Percentiles rank a stretch among this genome's conserved stretches.
Evolutionary conservation across 30 jellyfish, hydroid and myxozoan species (phyloP).

Genomic region (Mastigias papua): DNA sequence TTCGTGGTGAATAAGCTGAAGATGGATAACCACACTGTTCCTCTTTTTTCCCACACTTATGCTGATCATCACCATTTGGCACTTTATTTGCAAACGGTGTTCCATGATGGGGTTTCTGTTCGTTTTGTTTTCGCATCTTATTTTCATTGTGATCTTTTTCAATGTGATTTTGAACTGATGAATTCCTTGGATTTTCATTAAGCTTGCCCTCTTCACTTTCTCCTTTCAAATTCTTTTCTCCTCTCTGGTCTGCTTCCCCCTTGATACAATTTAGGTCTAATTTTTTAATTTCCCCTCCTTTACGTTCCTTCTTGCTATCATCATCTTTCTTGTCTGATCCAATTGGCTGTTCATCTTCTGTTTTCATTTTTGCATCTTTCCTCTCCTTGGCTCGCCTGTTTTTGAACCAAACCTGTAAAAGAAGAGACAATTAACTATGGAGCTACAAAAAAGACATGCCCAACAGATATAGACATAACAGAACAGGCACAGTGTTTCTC

Average conservation of each 20-base stretch:
- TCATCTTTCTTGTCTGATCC: slow-evolving; percentile 8
- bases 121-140: neutral
- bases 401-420: slow-evolving; percentile 59
- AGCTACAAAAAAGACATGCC: too few species aligned
- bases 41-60: neutral
- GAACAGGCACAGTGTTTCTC: too few species aligned
- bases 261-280: neutral
- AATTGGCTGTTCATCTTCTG: slow-evolving; percentile 15
- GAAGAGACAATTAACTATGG: neutral
- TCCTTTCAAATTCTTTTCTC: neutral
- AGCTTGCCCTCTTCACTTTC: neutral
- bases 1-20: slow-evolving; percentile 13
- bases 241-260: neutral
- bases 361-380: slow-evolving; percentile 47
- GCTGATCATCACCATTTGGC: neutral
- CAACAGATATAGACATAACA: too few species aligned
- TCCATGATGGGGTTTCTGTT: neutral
- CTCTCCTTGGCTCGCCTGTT: slow-evolving; percentile 69
- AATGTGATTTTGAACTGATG: neutral
- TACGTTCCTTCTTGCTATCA: neutral
- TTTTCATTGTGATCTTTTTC: neutral
- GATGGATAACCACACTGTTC: neutral
- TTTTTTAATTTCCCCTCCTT: neutral
- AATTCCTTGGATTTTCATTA: neutral
- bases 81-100: neutral